Base-by-base conservation (phyloP, 2,113 vertebrate genomes). In the Heloderma charlesbogerti region DNA sequence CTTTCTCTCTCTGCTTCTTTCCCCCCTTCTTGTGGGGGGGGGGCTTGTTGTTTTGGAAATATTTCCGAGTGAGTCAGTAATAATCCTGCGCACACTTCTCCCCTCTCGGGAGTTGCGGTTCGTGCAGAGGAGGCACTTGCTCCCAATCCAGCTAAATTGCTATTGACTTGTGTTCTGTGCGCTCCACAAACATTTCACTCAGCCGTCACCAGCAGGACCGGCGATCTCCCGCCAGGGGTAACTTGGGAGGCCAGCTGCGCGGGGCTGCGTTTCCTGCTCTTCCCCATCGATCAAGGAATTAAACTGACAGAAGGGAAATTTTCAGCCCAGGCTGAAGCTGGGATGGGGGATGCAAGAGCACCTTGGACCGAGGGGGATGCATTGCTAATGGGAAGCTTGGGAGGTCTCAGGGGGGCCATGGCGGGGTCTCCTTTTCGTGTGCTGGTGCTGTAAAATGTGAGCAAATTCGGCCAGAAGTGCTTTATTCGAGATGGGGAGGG, bases 261-360 rank as follows among this genome's bases (percentile, higher is more conserved):
- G 0, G 20, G 96, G 94, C 96, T 89, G 66, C 37, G 90, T 92
- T 45, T 86, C 95, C 96, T 94, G 95, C 97, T 97, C 96, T 89
- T 97, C 94, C 57, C 94, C 97, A 98, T 97, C 96, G 94, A 97
- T 97, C 97, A 97, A 74, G 74, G 97, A 93, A 96, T 97, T 97
- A 96, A 96, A 96, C 89, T 95, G 97, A 96, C 97, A 96, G 96
- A 92, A 94, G 96, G 96, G 94, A 69, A 96, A 93, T 91, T 93
- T 90, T 89, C 85, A 78, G 22, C 0, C 27, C 15, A 15, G 29
- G 71, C n/a, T 34, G 18, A 6, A 91, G 93, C 93, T 93, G 92
- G 95, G 87, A 77, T 83, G 43, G 82, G 40, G 81, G 57, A 20
- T 92, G 95, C 93, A 92, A 80, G 74, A 0, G 31, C 0, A 54